Percentiles rank a stretch among this genome's conserved stretches.
phyloP scores from a whole-genome alignment of 2,113 vertebrate genomes.

The Toxotes chatareus region DNA sequence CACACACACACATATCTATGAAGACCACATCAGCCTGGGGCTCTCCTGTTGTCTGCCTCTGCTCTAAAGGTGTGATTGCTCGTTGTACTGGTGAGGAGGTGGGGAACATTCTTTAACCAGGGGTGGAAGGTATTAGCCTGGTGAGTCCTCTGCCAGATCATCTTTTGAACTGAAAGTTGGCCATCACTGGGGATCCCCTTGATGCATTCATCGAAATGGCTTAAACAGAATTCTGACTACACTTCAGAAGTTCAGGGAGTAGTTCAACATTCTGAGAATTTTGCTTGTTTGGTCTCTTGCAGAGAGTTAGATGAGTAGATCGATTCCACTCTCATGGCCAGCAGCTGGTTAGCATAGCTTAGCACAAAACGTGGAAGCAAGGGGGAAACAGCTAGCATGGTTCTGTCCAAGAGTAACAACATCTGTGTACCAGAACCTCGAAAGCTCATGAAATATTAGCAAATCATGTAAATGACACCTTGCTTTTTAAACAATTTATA shows the following conservation, averaged over 20 bases:
- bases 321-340: background rate
- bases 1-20: slow-evolving; percentile 29
- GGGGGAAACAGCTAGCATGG: background rate
- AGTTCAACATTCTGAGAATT: background rate
- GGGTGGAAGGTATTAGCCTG: slow-evolving; percentile 39
- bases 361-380: background rate
- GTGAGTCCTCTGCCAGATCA: slow-evolving; percentile 27
- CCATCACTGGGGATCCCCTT: slow-evolving; percentile 55
- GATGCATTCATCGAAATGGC: background rate
- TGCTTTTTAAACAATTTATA: background rate
- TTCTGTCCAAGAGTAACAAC: no score
- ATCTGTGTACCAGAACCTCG: background rate
- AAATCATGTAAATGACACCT: background rate
- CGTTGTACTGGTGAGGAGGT: slow-evolving; percentile 61
- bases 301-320: background rate
- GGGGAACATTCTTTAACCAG: slow-evolving; percentile 58
- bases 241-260: background rate
- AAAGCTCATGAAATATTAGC: background rate
- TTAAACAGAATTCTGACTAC: background rate
- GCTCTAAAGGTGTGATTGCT: slow-evolving; percentile 70
- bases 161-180: slow-evolving; percentile 11
- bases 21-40: slow-evolving; percentile 69
- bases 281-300: background rate
- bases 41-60: slow-evolving; percentile 66
- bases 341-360: background rate